Percentiles rank a stretch among this genome's conserved stretches.
These are phyloP conservation scores for Poeciliopsis occidentalis DNA, from an alignment of 2,113 vertebrate species.

Conservation along the genomic window DNA sequence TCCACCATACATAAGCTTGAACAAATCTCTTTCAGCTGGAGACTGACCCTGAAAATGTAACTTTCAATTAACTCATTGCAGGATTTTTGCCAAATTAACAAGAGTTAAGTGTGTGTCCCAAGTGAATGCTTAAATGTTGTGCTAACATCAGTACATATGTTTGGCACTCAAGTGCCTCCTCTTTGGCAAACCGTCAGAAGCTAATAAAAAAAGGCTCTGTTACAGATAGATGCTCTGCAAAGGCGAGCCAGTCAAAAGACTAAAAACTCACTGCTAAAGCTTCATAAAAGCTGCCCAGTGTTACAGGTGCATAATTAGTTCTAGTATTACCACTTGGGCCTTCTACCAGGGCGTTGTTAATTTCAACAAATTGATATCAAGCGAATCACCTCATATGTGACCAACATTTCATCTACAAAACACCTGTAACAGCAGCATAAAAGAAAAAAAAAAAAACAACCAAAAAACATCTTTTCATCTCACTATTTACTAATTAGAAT, in stretches of 20 bases:
- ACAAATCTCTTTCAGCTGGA: not conserved
- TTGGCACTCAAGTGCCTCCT: not conserved
- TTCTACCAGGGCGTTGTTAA: constrained; percentile 2
- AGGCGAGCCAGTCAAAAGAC: constrained; percentile 25
- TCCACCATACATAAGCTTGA: not conserved
- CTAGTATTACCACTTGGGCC: too few species aligned
- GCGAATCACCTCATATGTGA: not conserved
- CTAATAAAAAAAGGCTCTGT: constrained; percentile 7
- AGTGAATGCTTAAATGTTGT: constrained; percentile 19
- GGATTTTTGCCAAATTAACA: constrained; percentile 6
- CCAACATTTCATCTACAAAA: not conserved
- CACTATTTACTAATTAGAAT: constrained; percentile 38
- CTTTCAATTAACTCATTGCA: constrained; percentile 9
- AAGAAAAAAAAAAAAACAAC: not conserved
- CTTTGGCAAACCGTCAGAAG: constrained; percentile 19
- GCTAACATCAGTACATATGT: constrained; percentile 1
- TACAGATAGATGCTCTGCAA: constrained; percentile 13
- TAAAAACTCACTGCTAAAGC: constrained; percentile 23
- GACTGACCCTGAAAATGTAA: too few species aligned
- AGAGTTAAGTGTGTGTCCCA: constrained; percentile 13
- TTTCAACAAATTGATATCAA: not conserved
- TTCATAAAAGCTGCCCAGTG: constrained; percentile 6
- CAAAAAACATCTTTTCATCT: constrained; percentile 26
- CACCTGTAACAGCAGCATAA: not conserved
- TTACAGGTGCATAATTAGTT: constrained; percentile 17